Conservation (phyloP, 2,797 vertebrate species). For the Girardinus metallicus region DNA sequence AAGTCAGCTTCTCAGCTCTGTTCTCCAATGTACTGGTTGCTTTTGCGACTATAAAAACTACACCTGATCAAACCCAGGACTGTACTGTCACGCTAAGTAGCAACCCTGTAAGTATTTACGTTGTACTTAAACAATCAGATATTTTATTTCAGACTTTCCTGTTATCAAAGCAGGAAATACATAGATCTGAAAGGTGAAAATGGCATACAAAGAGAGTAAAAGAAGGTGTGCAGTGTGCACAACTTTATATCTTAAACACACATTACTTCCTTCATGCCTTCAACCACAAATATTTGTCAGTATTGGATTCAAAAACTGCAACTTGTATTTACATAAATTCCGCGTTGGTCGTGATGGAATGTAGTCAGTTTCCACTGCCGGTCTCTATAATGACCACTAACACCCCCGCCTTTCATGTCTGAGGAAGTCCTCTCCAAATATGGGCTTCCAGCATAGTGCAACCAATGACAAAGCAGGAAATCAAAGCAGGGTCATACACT, state of each 20-base stretch:
- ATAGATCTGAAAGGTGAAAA: neutral
- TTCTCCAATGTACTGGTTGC: conserved; percentile 87
- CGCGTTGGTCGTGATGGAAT: conserved; percentile 9
- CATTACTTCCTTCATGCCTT: neutral
- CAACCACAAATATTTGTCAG: neutral
- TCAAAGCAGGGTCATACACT: neutral
- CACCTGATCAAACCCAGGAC: conserved; percentile 58
- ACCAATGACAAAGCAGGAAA: conserved; percentile 50
- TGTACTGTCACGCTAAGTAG: conserved; percentile 76
- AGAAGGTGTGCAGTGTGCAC: neutral
- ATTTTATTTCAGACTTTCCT: conserved; percentile 6
- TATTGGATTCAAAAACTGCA: neutral
- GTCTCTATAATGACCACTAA: conserved; percentile 45
- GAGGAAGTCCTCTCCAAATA: conserved; percentile 69
- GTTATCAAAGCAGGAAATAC: neutral
- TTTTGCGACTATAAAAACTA: conserved; percentile 79
- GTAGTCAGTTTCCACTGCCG: conserved; percentile 51
- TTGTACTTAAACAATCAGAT: conserved; percentile 9
- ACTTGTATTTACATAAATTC: conserved; percentile 36
- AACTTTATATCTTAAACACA: neutral
- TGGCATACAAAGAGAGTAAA: neutral
- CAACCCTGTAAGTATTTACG: conserved; percentile 76
- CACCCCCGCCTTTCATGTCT: conserved; percentile 36
- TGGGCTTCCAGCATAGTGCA: conserved; percentile 51
- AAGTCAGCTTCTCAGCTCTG: conserved; percentile 84